These are phyloP conservation scores for Sarotherodon lohbergeri DNA, from an alignment of 2,113 vertebrate genomes.

Conservation along the genomic window DNA sequence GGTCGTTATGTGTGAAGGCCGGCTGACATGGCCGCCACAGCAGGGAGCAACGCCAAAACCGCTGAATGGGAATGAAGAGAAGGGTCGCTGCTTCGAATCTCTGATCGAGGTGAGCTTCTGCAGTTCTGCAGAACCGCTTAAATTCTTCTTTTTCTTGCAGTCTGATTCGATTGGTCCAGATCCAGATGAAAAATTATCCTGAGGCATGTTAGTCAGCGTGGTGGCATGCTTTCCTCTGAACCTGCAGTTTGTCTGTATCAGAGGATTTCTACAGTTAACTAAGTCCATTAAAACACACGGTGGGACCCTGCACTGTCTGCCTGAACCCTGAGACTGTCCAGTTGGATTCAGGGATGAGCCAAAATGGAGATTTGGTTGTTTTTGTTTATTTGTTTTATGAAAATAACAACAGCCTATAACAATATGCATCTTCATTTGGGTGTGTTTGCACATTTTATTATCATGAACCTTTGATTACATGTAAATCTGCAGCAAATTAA, in stretches of 20 bases:
- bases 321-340: neutral
- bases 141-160: neutral
- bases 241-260: neutral
- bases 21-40: neutral
- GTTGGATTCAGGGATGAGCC: neutral
- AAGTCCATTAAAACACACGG: neutral
- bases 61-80: neutral
- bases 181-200: accelerated
- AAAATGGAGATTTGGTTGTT: neutral
- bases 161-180: neutral
- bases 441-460: neutral
- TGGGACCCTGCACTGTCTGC: neutral
- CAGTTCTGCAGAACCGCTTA: neutral
- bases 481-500: neutral
- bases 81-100: neutral
- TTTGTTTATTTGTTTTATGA: accelerated
- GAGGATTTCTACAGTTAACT: neutral
- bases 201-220: neutral
- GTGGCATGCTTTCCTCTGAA: neutral
- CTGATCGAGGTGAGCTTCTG: neutral
- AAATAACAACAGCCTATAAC: neutral
- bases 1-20: neutral
- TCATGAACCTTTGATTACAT: neutral
- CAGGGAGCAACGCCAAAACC: neutral
- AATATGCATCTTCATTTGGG: neutral